Conservation (phyloP, 2,888 invertebrate genomes). For the Lamellibrachia satsuma region DNA sequence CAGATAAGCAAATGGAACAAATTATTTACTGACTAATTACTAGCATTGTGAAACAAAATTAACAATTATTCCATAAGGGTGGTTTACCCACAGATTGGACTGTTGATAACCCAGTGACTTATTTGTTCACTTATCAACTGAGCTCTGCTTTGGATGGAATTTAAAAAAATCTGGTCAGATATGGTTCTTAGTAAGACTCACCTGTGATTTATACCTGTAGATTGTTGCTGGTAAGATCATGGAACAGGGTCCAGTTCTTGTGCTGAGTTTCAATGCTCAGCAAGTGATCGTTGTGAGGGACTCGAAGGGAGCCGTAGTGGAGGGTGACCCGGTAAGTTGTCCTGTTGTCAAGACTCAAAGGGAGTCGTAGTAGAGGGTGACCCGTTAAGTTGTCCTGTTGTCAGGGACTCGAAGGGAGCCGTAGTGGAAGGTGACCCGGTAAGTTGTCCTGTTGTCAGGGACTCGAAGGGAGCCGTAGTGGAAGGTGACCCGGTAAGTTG, state of each 20-base stretch:
- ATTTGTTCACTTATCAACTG: too few relatives aligned
- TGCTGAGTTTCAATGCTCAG: conserved; percentile 94
- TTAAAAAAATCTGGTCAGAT: too few relatives aligned
- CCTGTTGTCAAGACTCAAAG: too few relatives aligned
- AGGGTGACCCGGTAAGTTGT: conserved; percentile 82
- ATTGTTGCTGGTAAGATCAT: conserved; percentile 97
- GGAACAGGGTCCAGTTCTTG: conserved; percentile 97
- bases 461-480: conserved; percentile 82
- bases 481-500: conserved; percentile 85
- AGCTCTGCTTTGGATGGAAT: too few relatives aligned
- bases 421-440: conserved; percentile 92
- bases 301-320: conserved; percentile 81
- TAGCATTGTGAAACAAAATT: too few relatives aligned
- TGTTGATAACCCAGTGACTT: too few relatives aligned
- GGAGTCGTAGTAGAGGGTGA: too few relatives aligned
- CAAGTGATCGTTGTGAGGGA: conserved; percentile 95
- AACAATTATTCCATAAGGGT: too few relatives aligned
- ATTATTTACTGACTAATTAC: too few relatives aligned
- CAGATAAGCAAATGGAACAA: too few relatives aligned
- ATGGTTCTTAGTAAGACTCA: too few relatives aligned
- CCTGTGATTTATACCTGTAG: conserved; percentile 50
- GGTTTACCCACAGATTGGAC: too few relatives aligned
- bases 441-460: conserved; percentile 76
- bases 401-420: conserved; percentile 81
- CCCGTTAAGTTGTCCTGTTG: conserved; percentile 68